These are phyloP conservation scores for Gortyna flavago DNA, from an alignment of 2,888 invertebrate species.

Conservation along the genomic window DNA sequence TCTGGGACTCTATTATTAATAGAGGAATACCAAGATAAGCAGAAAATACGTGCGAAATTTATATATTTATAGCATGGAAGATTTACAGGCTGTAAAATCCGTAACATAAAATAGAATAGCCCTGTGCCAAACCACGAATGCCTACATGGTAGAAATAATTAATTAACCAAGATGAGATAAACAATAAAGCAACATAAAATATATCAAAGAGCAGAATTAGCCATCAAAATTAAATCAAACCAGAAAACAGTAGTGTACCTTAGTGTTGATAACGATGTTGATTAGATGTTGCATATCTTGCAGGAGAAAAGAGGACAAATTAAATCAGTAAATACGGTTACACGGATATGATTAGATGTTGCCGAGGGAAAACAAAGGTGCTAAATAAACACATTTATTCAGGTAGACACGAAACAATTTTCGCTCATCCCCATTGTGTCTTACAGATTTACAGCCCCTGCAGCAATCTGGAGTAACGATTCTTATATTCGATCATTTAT, in stretches of 20 bases:
- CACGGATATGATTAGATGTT: background rate
- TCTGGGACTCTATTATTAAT: background rate
- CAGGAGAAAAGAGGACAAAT: too few relatives aligned
- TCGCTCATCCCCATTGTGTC: background rate
- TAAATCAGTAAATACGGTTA: background rate
- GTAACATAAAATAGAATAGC: background rate
- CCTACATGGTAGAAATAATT: background rate
- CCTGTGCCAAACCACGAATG: background rate
- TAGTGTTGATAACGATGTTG: background rate
- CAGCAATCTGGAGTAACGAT: background rate
- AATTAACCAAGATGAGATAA: background rate
- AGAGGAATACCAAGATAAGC: background rate
- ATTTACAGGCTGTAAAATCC: background rate
- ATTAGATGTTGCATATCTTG: background rate
- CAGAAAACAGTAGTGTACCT: background rate
- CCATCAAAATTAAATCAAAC: background rate
- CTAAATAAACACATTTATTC: too few relatives aligned
- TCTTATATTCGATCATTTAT: background rate
- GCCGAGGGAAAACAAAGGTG: background rate
- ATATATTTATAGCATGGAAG: background rate
- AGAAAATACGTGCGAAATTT: background rate
- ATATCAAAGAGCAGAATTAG: background rate
- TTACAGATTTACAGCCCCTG: background rate
- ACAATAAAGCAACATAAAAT: background rate
- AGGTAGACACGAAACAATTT: constrained; percentile 20